Conservation (phyloP, 2,113 vertebrate genomes). For the Phrynosoma platyrhinos region DNA sequence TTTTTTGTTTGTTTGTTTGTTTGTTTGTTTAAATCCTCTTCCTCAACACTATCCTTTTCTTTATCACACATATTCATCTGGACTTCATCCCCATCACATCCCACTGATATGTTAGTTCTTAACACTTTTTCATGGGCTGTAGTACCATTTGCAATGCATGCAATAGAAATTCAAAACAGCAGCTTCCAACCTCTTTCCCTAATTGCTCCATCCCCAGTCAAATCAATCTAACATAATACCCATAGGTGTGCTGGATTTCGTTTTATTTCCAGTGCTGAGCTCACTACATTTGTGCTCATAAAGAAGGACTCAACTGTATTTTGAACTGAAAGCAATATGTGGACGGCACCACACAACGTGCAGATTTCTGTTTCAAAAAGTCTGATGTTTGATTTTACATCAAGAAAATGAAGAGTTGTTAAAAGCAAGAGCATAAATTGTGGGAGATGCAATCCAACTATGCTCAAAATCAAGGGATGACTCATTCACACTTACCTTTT, state of each 20-base stretch:
- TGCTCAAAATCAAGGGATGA: background rate
- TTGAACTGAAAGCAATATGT: too few species aligned
- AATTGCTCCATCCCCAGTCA: background rate
- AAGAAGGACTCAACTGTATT: too few species aligned
- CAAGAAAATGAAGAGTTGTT: background rate
- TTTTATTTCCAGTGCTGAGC: too few species aligned
- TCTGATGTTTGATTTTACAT: background rate
- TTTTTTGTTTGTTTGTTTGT: too few species aligned
- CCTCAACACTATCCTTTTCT: background rate
- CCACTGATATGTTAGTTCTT: background rate
- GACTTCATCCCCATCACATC: background rate
- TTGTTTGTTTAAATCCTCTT: too few species aligned
- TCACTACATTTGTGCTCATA: too few species aligned
- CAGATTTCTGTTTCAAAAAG: too few species aligned
- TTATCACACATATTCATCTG: background rate
- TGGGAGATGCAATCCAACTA: background rate
- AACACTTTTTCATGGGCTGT: background rate
- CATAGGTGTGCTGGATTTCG: too few species aligned
- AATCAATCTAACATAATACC: too few species aligned
- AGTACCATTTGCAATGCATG: background rate
- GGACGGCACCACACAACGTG: too few species aligned
- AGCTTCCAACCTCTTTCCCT: too few species aligned
- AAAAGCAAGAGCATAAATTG: background rate
- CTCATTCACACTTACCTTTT: too few species aligned
- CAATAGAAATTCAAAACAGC: background rate